Base-by-base conservation (phyloP, 2,797 vertebrate genomes). In the Amniataba percoides region DNA sequence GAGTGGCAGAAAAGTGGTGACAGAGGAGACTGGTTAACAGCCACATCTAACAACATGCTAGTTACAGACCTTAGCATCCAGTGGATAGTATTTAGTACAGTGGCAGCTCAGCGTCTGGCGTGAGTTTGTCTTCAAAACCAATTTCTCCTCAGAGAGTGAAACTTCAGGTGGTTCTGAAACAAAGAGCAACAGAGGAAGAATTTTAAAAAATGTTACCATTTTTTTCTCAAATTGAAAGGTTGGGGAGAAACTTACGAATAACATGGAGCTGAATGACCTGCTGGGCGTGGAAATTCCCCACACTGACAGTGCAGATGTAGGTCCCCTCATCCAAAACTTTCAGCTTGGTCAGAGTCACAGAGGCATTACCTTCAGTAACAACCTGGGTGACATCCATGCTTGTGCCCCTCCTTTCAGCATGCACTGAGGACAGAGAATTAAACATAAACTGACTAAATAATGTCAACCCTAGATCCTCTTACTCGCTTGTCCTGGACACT, bases 21-120 rank as follows among this genome's bases (percentile, higher is more conserved):
- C 13, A 59, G 19, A 19, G 11, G 21, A 45, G 3, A 27, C 18
- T 46, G 15, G 45, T 39, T n/a, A 70, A 49, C 34, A 68, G 31
- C 61, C 42, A 27, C 43, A 64, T 27, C 19, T 60, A 62, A 64
- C 40, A 45, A 21, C 16, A 53, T 16, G 16, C 5, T 34, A 56
- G 45, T 27, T 59, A 71, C 88, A 72, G 31, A 96, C 95, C 9
- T 89, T 89, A 68, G 93, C 86, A 1, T 97, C 96, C 87, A 96
- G 90, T 4, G 97, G 97, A 39, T 96, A 97, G 76, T 97, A 98
- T 45, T 94, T 95, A n/a, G 85, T 49, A 45, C 95, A 88, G 63
- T 81, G 90, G 78, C 97, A 97, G 85, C 81, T 92, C 83, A 98
- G 75, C 16, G 75, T 95, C 77, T 91, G 81, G 1, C 87, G 64